Evolutionary conservation across 2,888 invertebrate species (phyloP), one percentile per base, ranked within the genome.

Genomic region (Vesta saturnalis): DNA sequence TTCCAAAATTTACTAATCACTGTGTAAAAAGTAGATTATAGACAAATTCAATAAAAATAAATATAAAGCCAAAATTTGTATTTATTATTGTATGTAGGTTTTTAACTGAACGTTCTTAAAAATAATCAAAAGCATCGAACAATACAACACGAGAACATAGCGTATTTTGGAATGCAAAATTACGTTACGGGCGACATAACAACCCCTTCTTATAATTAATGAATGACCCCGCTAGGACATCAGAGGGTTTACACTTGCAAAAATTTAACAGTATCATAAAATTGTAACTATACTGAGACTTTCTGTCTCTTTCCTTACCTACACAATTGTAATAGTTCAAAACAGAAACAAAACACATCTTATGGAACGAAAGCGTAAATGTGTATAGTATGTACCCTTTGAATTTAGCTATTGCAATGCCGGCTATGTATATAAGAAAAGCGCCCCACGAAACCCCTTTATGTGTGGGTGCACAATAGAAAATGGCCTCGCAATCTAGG

Each of bases 181-280:
- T 69, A 60, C 70, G 71, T 72, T 72, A 72, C 67, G 64, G 70
- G 59, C 74, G 72, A 71, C 70, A 69, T 70, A 72, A 69, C 72
- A 70, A 70, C 73, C 77, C 74, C 71, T 76, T 73, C 75, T 75
- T 75, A 76, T 77, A 77, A 77, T 77, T 77, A 77, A 77, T 77
- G 73, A 76, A 77, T 74, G 74, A 73, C 73, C 73, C 73, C 73
- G 73, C 73, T 72, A 75, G 75, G 75, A 76, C 74, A 75, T 73
- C 64, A 67, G 67, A 73, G 74, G 76, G 72, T 73, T 71, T 69
- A 75, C 73, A 74, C 76, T 76, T 75, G 70, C 71, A 75, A 75
- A 76, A 76, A 72, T 77, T 73, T 63, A 63, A 60, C 60, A 39
- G 56, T 60, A 46, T 64, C 55, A 56, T 57, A 54, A 60, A 64